Evolutionary conservation across 2,797 vertebrate genomes (phyloP).

Genomic region (Mus spretus): DNA sequence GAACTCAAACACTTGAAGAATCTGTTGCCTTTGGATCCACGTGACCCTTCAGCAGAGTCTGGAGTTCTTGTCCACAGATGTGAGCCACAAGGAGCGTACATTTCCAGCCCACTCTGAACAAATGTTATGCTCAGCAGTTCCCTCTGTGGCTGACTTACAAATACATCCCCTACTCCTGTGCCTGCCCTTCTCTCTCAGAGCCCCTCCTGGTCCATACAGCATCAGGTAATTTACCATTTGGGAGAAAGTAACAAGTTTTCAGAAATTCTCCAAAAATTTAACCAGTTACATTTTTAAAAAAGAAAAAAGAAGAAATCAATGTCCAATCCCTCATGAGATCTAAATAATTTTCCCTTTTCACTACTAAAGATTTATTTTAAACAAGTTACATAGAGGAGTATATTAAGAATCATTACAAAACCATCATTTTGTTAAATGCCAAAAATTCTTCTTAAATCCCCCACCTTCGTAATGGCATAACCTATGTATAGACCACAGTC

Average conservation of each 20-base stretch:
- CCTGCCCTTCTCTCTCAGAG: background rate
- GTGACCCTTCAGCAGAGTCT: conserved; percentile 45
- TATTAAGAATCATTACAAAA: conserved; percentile 55
- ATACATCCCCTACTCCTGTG: background rate
- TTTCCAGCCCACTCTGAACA: background rate
- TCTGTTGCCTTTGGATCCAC: conserved; percentile 39
- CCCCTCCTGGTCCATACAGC: background rate
- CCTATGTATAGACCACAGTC: conserved; percentile 67
- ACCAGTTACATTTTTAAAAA: conserved; percentile 51
- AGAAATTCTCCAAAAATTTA: conserved; percentile 55
- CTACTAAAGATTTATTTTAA: conserved; percentile 45
- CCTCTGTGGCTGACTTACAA: background rate
- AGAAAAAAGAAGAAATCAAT: background rate
- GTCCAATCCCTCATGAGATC: conserved; percentile 31
- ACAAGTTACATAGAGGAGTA: conserved; percentile 53
- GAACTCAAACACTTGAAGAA: conserved; percentile 6
- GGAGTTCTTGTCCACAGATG: conserved; percentile 27
- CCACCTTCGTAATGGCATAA: conserved; percentile 66
- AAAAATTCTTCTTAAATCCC: conserved; percentile 66
- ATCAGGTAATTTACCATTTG: conserved; percentile 22
- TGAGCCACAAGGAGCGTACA: conserved; percentile 21
- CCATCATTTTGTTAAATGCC: conserved; percentile 59
- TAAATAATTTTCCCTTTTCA: conserved; percentile 40
- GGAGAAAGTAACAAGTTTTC: conserved; percentile 48
- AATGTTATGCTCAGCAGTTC: conserved; percentile 9